Base-by-base conservation (phyloP, 2,113 vertebrate genomes). In the Odontesthes bonariensis region DNA sequence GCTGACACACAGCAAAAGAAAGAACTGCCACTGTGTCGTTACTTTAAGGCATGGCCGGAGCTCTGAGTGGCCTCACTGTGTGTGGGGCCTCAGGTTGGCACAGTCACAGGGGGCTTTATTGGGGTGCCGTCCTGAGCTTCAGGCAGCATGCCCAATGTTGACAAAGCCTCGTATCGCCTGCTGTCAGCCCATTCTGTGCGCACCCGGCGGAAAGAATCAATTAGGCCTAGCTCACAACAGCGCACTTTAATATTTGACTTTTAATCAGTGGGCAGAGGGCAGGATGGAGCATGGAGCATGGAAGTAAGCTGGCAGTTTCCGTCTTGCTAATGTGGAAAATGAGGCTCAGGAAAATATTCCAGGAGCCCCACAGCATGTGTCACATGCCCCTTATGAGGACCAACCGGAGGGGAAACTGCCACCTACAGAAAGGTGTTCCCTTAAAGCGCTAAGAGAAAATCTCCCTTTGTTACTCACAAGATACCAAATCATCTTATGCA, bases 241-340 rank as follows among this genome's bases (percentile, higher is more conserved):
- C 88, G 76, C 84, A 88, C 86, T 94, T 91, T 93, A 92, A 92
- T 93, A 93, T 93, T 90, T 93, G 84, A 92, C 91, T 91, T 90
- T 84, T 90, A 91, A 92, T 93, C 88, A 90, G 80, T 33, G 72
- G 77, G 78, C 84, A 88, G 82, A 81, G 75, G 65, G 76, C 86
- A 69, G 68, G 63, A 73, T 42, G 81, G 84, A 61, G 66, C 79
- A 69, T 47, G 77, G 65, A 82, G 6, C 35, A 69, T 47, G 77
- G 65, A 82, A 55, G 77, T 83, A 85, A 71, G 79, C 81, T 75
- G 74, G 86, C 77, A 82, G 57, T 83, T 81, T 64, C 62, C 32
- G 8, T 86, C 67, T 84, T 79, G 67, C 77, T 85, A 75, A 86
- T 87, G 85, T 86, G 69, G 77, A 91, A 93, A 91, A 87, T 82